phyloP scores from a whole-genome alignment of 2,888 invertebrate species.

The Himalopsyche anomala region DNA sequence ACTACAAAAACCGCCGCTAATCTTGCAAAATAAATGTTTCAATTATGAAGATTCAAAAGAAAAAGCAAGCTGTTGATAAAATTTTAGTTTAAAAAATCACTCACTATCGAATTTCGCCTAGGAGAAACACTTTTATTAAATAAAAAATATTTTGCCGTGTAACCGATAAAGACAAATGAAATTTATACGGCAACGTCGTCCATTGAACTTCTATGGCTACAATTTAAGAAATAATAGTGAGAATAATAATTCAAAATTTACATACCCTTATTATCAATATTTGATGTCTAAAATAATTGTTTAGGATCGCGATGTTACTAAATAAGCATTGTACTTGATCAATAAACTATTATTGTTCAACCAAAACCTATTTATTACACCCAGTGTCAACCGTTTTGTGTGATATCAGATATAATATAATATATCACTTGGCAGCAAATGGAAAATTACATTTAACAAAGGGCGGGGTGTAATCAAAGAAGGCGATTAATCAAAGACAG shows the following conservation, averaged over 20 bases:
- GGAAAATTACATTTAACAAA: constrained; percentile 51
- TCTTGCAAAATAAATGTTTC: too few relatives aligned
- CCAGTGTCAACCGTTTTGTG: constrained; percentile 22
- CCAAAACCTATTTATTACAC: constrained; percentile 32
- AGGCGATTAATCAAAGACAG: constrained; percentile 59
- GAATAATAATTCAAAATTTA: not conserved
- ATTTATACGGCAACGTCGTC: too few relatives aligned
- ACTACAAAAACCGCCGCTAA: too few relatives aligned
- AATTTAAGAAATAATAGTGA: not conserved
- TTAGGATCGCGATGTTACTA: constrained; percentile 11
- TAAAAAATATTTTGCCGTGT: too few relatives aligned
- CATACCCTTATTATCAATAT: constrained; percentile 18
- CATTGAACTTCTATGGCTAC: too few relatives aligned
- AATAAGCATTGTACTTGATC: constrained; percentile 35
- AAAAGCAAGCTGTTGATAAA: too few relatives aligned
- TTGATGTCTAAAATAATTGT: constrained; percentile 23
- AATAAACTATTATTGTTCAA: constrained; percentile 40
- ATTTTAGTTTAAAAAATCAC: too few relatives aligned
- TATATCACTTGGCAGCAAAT: constrained; percentile 48
- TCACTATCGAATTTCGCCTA: too few relatives aligned
- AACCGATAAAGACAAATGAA: too few relatives aligned
- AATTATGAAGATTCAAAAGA: too few relatives aligned
- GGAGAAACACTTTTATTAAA: too few relatives aligned
- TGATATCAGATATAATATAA: constrained; percentile 35
- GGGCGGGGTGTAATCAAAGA: constrained; percentile 58